Percentiles rank a stretch among this genome's conserved stretches.
Evolutionary conservation across 2,113 vertebrate species (phyloP).

Genomic region (Phyllostomus hastatus): DNA sequence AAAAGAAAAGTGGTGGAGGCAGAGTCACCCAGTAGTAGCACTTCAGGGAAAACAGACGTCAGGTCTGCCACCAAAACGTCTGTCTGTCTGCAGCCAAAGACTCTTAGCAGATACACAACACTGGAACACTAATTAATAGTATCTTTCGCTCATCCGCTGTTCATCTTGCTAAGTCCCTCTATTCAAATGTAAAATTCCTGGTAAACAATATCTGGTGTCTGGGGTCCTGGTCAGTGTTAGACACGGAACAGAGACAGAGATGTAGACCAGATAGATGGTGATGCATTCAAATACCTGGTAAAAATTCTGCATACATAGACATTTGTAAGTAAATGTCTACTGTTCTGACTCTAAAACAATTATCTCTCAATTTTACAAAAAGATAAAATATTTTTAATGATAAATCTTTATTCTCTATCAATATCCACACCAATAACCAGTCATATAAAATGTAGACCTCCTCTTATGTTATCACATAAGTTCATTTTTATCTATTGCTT

Average conservation of each 20-base stretch:
- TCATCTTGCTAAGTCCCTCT: background rate
- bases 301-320: background rate
- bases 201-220: background rate
- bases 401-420: conserved; percentile 3
- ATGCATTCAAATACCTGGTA: background rate
- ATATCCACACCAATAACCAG: background rate
- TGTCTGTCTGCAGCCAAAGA: background rate
- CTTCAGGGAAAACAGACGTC: background rate
- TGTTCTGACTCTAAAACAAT: background rate
- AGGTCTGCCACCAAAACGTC: background rate
- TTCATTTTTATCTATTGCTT: background rate
- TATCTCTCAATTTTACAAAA: conserved; percentile 3
- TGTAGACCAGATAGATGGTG: background rate
- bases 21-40: background rate
- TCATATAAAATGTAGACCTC: background rate
- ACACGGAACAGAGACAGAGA: background rate
- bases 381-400: background rate
- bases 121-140: background rate
- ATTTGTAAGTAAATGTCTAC: background rate
- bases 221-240: background rate
- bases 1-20: background rate
- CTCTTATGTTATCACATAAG: background rate
- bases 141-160: background rate
- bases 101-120: background rate
- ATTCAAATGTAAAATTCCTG: background rate